Evolutionary conservation across 64 coral and sea anemone genomes (phyloP).

Genomic region (Anthopleura sola): DNA sequence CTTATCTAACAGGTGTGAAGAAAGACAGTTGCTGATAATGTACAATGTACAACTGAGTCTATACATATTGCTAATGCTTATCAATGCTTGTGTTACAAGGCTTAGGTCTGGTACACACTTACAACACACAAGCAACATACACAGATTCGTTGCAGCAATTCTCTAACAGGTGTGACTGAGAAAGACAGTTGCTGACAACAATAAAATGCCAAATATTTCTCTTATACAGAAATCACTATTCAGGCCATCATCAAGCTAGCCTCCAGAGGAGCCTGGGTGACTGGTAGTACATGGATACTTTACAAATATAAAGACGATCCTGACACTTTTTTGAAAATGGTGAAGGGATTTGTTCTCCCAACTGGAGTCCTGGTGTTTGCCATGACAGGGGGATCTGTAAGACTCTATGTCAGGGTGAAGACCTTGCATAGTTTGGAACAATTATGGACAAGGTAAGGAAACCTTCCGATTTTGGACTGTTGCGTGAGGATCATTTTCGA

Average conservation of each 20-base stretch:
- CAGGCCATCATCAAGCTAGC: constrained; percentile 15
- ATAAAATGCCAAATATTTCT: background rate
- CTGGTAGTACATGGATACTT: constrained; percentile 29
- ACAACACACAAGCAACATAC: too few species aligned
- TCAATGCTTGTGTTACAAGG: too few species aligned
- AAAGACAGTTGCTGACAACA: too few species aligned
- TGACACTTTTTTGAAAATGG: constrained; percentile 11
- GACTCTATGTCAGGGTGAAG: background rate
- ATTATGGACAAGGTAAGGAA: constrained; percentile 23
- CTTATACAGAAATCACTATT: background rate
- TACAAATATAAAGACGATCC: constrained; percentile 44
- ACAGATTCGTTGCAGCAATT: too few species aligned
- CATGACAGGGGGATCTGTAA: constrained; percentile 22
- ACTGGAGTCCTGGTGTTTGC: constrained; percentile 17
- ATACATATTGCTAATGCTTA: too few species aligned
- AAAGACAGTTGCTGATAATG: too few species aligned
- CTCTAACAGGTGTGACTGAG: too few species aligned
- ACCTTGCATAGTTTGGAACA: background rate
- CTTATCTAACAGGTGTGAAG: too few species aligned
- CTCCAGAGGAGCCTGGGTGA: constrained; percentile 23
- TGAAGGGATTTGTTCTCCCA: constrained; percentile 23
- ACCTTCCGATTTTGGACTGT: background rate
- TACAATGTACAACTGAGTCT: too few species aligned
- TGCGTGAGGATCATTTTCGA: too few species aligned
- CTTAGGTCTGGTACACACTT: too few species aligned